phyloP scores from a whole-genome alignment of 2,797 vertebrate genomes.

The Kryptopterus vitreolus region DNA sequence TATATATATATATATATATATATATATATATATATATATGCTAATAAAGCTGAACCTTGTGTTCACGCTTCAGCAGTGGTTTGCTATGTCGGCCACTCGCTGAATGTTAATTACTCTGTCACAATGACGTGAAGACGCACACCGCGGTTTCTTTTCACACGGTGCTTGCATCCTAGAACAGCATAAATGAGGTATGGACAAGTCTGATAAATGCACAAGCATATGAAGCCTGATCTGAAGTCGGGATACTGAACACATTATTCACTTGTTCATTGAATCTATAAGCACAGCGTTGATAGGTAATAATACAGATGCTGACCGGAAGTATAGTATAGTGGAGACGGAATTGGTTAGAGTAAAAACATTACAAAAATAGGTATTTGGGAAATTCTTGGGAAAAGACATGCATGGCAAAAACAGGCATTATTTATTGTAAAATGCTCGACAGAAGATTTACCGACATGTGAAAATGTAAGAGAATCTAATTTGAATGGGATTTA shows the following conservation, averaged over 20 bases:
- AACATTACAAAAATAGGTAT: neutral
- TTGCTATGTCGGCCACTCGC: constrained; percentile 1
- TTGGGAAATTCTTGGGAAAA: neutral
- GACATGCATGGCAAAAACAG: too few relatives aligned
- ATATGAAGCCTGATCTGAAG: neutral
- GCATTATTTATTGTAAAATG: neutral
- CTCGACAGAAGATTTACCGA: neutral
- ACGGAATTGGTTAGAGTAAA: too few relatives aligned
- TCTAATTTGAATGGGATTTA: neutral
- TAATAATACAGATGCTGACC: neutral
- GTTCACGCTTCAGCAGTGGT: constrained; percentile 12
- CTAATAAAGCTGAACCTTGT: too few relatives aligned
- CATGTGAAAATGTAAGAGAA: neutral
- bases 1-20: too few relatives aligned
- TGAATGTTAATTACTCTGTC: constrained; percentile 28
- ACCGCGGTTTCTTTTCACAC: constrained; percentile 11
- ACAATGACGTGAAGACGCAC: constrained; percentile 5
- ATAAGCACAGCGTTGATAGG: neutral
- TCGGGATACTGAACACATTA: neutral
- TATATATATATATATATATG: too few relatives aligned
- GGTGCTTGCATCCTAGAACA: neutral
- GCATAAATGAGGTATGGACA: neutral
- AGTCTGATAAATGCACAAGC: neutral
- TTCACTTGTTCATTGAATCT: neutral
- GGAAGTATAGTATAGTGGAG: too few relatives aligned